Evolutionary conservation across 2,888 invertebrate genomes (phyloP).

Genomic region (Lycocerus yunnanus): DNA sequence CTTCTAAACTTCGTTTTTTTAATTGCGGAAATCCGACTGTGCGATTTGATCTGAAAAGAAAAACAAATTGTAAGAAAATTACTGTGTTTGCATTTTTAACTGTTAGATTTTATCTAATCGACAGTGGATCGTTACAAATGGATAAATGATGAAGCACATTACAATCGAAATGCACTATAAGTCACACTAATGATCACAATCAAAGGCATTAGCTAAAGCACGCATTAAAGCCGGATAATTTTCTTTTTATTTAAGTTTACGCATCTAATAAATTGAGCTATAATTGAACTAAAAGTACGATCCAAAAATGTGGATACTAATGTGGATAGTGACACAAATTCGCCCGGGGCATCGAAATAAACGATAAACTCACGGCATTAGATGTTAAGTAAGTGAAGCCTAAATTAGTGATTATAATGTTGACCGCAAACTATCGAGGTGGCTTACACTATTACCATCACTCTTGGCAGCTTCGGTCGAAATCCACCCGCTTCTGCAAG

Average conservation of each 20-base stretch:
- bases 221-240: constrained; percentile 32
- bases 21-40: constrained; percentile 61
- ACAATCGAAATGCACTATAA: constrained; percentile 19
- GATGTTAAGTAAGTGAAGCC: constrained; percentile 22
- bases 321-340: not conserved
- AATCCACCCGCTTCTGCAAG: constrained; percentile 51
- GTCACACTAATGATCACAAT: constrained; percentile 30
- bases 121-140: constrained; percentile 29
- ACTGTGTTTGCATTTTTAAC: constrained; percentile 19
- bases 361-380: constrained; percentile 7
- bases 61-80: constrained; percentile 23
- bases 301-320: not conserved
- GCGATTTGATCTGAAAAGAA: constrained; percentile 52
- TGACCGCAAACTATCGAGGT: constrained; percentile 40
- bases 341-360: not conserved
- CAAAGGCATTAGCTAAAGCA: constrained; percentile 32
- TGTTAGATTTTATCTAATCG: constrained; percentile 31
- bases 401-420: constrained; percentile 40
- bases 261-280: constrained; percentile 19
- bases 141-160: constrained; percentile 29
- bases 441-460: constrained; percentile 39
- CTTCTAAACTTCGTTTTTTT: constrained; percentile 72
- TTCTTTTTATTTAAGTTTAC: constrained; percentile 30
- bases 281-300: not conserved
- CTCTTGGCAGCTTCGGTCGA: constrained; percentile 39